Evolutionary conservation across 1,140 invertebrate species (phyloP), one percentile per base, ranked within the genome.

Genomic region (Odontomachus brunneus): DNA sequence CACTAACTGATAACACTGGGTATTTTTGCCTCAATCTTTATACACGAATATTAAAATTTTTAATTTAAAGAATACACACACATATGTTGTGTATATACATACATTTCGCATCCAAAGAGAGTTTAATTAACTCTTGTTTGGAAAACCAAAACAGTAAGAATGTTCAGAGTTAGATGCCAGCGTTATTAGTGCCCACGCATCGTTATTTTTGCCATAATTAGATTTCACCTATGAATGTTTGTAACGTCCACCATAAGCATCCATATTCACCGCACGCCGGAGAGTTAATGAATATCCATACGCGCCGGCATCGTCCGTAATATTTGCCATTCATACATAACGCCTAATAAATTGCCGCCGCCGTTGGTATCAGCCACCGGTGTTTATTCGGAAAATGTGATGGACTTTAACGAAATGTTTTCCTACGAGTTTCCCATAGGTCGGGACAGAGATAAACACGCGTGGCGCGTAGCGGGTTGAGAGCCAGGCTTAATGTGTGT

Each of bases 371-470:
- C 57, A 19, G 44, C 38, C 55, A 19, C 26, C 26, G 71, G 19
- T 74, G 59, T 74, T 74, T 74, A 74, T 74, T 59, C 71, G 55
- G 53, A 38, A 74, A 60, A 74, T 74, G 71, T 57, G 22, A 74
- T 38, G 71, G 33, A 38, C 22, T 74, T 74, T 74, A 74, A 74
- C 71, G 19, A 26, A 74, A 33, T 74, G 55, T 74, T 74, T 74
- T 74, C 59, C 24, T 44, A 44, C 71, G 71, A 14, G 55, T 24
- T n/a, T 33, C 33, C 15, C 53, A 19, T 29, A 7, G 22, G 9
- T 17, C 24, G 55, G 22, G 38, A 73, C 38, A 44, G 71, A 44
- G 53, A 74, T 48, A 60, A 74, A 74, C 33, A 60, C 24, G 55
- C 71, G 44, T 17, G 33, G 38, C 57, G 38, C 24, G 17, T 24